Base-by-base conservation (phyloP, 2,888 invertebrate species). In the Rhingia campestris region DNA sequence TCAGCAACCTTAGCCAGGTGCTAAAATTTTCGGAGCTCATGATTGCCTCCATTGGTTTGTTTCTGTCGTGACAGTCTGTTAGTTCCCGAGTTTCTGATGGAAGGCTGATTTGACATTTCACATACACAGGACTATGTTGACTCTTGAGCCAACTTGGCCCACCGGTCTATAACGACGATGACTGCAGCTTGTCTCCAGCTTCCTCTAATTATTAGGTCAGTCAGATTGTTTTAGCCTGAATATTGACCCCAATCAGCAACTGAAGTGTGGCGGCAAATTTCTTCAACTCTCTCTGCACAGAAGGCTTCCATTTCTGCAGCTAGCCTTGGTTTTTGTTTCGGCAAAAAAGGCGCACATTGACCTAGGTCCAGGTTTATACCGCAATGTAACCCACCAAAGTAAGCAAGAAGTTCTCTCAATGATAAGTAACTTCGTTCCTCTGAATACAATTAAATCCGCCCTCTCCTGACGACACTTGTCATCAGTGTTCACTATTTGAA, bases 201-300 rank as follows among this genome's bases (percentile, higher is more conserved):
- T 33, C 64, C 58, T 14, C 70, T 74, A 7, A 53, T 81, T 6
- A 64, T 22, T 0, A 81, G 47, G 9, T 75, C 70, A 32, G 75
- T 58, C 7, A 64, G 59, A 41, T 70, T 81, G 4, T 70, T 58
- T 22, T 58, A 70, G n/a, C 70, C 69, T 4, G 70, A 14, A 14
- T 76, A 81, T 6, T 75, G 75, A 7, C 51, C n/a, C 69, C 74
- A 81, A 14, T 45, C 39, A 10, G 47, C 6, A 10, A 69, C 12
- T 14, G 53, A 53, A 12, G 63, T 56, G 22, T 58, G 54, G 14
- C 37, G 69, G 6, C 64, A 69, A 39, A 76, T 80, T 63, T 80
- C 74, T 1, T 2, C 22, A 2, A 2, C 22, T 22, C n/a, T 22
- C 22, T 2, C 22, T 22, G 22, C 1, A 22, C 1, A n/a, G n/a